Conservation (phyloP, 1,140 invertebrate genomes). For the Plectrocnemia conspersa region DNA sequence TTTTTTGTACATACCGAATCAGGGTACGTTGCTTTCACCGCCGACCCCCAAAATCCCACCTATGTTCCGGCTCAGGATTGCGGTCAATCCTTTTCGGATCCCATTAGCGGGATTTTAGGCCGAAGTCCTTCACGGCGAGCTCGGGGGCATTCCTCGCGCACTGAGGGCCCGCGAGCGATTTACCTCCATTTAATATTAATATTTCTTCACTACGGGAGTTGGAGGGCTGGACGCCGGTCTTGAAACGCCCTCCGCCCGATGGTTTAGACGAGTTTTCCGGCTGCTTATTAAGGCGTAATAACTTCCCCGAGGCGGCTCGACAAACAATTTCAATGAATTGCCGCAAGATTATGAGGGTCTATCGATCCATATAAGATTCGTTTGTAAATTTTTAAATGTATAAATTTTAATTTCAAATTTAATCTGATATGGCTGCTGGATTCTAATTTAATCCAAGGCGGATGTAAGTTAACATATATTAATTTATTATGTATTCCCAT, state of each 20-base stretch:
- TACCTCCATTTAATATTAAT: slow-evolving; percentile 30
- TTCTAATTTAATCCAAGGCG: too few relatives aligned
- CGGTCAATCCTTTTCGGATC: slow-evolving; percentile 4
- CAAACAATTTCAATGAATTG: slow-evolving; percentile 1
- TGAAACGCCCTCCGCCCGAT: neutral
- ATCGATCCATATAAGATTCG: too few relatives aligned
- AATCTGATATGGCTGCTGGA: too few relatives aligned
- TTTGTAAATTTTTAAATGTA: too few relatives aligned
- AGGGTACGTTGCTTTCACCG: too few relatives aligned
- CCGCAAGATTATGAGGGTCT: neutral
- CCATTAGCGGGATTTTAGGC: neutral
- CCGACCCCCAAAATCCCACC: too few relatives aligned
- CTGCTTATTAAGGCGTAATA: slow-evolving; percentile 4
- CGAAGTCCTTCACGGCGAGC: slow-evolving; percentile 10
- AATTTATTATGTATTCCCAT: too few relatives aligned
- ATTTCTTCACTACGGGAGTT: neutral
- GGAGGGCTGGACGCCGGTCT: neutral
- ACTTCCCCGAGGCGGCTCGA: neutral
- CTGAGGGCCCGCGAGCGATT: slow-evolving; percentile 22
- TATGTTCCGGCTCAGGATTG: slow-evolving; percentile 11
- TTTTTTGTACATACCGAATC: slow-evolving; percentile 6
- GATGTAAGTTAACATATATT: too few relatives aligned
- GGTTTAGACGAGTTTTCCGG: slow-evolving; percentile 1
- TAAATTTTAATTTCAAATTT: too few relatives aligned
- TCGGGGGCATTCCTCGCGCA: slow-evolving; percentile 26